Evolutionary conservation across 2,888 invertebrate genomes (phyloP).

Genomic region (Epirrhoe alternata): DNA sequence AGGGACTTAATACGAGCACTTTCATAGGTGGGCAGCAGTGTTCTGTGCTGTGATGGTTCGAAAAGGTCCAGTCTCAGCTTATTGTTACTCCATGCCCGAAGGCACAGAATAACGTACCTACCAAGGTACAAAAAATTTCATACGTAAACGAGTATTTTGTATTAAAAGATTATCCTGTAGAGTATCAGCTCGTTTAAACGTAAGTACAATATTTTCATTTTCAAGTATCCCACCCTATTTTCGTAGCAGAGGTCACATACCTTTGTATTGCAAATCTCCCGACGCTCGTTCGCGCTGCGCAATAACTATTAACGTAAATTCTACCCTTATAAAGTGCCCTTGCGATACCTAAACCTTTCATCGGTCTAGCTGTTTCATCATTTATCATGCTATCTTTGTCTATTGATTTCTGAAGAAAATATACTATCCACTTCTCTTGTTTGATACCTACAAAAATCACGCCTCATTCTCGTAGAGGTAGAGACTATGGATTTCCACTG

Average conservation of each 20-base stretch:
- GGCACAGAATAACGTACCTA: too few relatives aligned
- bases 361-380: slow-evolving; percentile 30
- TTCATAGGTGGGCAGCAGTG: too few relatives aligned
- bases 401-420: slow-evolving; percentile 25
- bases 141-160: neutral
- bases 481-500: too few relatives aligned
- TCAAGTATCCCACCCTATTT: slow-evolving; percentile 8
- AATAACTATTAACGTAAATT: slow-evolving; percentile 40
- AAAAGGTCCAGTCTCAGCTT: too few relatives aligned
- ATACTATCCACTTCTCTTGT: neutral
- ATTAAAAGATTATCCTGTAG: neutral
- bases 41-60: too few relatives aligned
- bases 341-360: slow-evolving; percentile 47
- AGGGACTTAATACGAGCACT: too few relatives aligned
- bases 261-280: slow-evolving; percentile 28
- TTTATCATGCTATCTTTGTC: slow-evolving; percentile 27
- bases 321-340: slow-evolving; percentile 54
- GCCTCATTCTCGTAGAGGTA: too few relatives aligned
- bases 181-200: neutral
- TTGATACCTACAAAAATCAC: neutral
- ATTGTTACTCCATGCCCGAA: too few relatives aligned
- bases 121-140: too few relatives aligned
- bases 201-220: neutral
- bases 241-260: slow-evolving; percentile 22
- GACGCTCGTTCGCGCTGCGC: slow-evolving; percentile 24